Conservation (phyloP, 2,888 invertebrate genomes). For the Oligia strigilis region DNA sequence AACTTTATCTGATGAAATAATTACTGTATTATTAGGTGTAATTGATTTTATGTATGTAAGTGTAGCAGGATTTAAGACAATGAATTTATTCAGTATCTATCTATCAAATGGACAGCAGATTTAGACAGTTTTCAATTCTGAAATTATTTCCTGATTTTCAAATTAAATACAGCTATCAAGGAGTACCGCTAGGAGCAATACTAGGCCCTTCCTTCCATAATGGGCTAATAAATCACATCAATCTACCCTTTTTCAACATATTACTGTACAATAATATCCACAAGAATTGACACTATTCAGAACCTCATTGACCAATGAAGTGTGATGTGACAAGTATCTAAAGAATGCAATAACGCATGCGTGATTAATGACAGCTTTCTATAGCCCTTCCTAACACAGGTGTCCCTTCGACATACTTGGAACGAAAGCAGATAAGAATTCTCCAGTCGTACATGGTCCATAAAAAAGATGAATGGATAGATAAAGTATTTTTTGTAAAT, state of each 20-base stretch:
- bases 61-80: conserved; percentile 13
- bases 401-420: conserved; percentile 31
- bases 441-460: neutral
- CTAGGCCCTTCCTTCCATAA: conserved; percentile 9
- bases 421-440: conserved; percentile 39
- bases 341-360: conserved; percentile 56
- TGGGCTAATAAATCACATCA: conserved; percentile 10
- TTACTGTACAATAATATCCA: conserved; percentile 17
- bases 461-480: neutral
- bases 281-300: conserved; percentile 21
- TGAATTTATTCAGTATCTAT: neutral
- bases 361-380: conserved; percentile 53
- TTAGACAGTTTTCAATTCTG: neutral
- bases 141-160: neutral
- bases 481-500: neutral
- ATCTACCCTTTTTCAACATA: conserved; percentile 2
- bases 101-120: neutral
- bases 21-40: conserved; percentile 29
- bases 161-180: neutral
- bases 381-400: conserved; percentile 40
- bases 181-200: neutral
- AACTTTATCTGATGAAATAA: conserved; percentile 50
- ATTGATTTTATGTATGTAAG: conserved; percentile 10
- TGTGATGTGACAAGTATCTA: conserved; percentile 46
- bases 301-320: conserved; percentile 38